Evolutionary conservation across 1,140 invertebrate genomes (phyloP), one percentile per base, ranked within the genome.

Genomic region (Brachionus rotundiformis): DNA sequence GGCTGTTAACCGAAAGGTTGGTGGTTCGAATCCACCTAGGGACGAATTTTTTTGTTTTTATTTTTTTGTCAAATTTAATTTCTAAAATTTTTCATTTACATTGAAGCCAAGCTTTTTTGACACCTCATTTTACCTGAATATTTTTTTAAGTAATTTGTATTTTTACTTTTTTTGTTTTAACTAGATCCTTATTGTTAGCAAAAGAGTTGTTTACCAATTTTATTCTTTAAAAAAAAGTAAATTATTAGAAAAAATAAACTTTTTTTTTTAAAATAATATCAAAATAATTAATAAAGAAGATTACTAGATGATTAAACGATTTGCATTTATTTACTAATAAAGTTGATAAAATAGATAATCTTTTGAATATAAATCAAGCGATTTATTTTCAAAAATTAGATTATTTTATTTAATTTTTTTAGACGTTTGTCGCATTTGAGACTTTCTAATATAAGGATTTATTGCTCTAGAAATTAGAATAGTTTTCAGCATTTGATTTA

Each of bases 1-100:
- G 63, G 63, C 63, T 68, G 63, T 68, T 68, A 68, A 68, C 63
- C 63, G 63, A 68, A 68, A 68, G 63, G 63, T 68, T 68, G 63
- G 63, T 68, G 63, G 63, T 68, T 68, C 63, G 63, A 68, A 68
- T 68, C 63, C 63, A 68, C 63, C 63, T 68, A 68, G 63, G 63
- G 63, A 68, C 63, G 63, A 68, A 33, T 68, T 39, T 68, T 68
- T 68, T 68, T 31, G 1, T n/a, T 2, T 6, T 36, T 68, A 7
- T 41, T 13, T 3, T 41, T 27, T 5, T 27, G 6, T 25, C 25
- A 63, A 63, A 23, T 27, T 27, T 11, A 10, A 13, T 27, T 63
- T 59, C 16, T 59, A 29, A 25, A 63, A 29, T 11, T 63, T 31
- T 33, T 25, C 23, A n/a, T 54, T 19, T 19, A 54, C 47, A 4